Evolutionary conservation across 2,888 invertebrate species (phyloP), one percentile per base, ranked within the genome.

Genomic region (Microctonus brassicae): DNA sequence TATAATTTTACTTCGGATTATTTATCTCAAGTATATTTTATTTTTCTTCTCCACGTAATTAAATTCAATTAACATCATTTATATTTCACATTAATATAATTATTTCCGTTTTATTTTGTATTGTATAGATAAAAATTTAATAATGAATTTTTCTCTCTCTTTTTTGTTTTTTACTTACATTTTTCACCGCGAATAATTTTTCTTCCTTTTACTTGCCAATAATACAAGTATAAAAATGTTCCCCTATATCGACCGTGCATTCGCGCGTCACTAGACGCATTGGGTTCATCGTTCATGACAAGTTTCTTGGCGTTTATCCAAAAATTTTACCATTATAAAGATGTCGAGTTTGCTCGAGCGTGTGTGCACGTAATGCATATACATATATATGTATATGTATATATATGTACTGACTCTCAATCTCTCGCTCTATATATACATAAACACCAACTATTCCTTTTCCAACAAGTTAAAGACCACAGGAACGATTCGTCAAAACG

Each of bases 401-500:
- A n/a, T 58, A 17, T 33, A 58, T 58, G 29, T 58, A 58, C 17
- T 58, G 29, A 58, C 17, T 13, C 42, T 61, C 24, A 22, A 13
- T 26, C 26, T 33, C 29, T 58, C 33, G 13, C 61, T 34, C 36
- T 20, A 22, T 55, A 22, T 55, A 22, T 55, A 6, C 11, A 55
- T 55, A 55, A 2, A 26, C 2, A 20, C 22, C 6, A 11, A 7
- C 3, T 29, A 29, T 29, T 29, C 29, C 17, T 47, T 47, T 47
- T 20, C 17, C 47, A 47, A 47, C 47, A 17, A 47, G 47, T 47
- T 47, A 7, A 7, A n/a, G 47, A 47, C 17, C 17, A 47, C 17
- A 20, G 47, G 17, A 6, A 74, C 82, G 81, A 84, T 84, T 82
- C 83, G 83, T 83, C 84, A 84, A 84, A 83, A 58, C 82, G 79